Percentiles rank a stretch among this genome's conserved stretches.
Evolutionary conservation across 2,888 invertebrate species (phyloP).

Genomic region (Sphecodes monilicornis): DNA sequence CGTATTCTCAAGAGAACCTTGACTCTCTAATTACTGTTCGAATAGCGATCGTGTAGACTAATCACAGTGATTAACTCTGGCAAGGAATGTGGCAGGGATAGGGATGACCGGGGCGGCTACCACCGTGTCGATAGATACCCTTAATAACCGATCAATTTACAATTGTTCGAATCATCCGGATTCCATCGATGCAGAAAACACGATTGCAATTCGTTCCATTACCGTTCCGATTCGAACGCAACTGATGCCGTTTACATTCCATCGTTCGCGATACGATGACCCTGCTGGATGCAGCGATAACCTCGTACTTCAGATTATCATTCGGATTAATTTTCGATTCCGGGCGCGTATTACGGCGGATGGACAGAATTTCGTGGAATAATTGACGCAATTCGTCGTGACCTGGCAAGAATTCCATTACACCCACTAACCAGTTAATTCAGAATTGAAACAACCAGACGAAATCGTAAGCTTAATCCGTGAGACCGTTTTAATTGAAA

Average conservation of each 20-base stretch:
- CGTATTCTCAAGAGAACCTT: slow-evolving; percentile 32
- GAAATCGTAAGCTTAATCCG: neutral
- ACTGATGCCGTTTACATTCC: slow-evolving; percentile 16
- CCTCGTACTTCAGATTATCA: slow-evolving; percentile 11
- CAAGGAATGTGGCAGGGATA: slow-evolving; percentile 44
- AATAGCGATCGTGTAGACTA: slow-evolving; percentile 56
- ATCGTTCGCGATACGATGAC: slow-evolving; percentile 18
- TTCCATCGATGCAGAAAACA: slow-evolving; percentile 17
- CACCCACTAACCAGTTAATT: slow-evolving; percentile 24
- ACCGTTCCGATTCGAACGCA: slow-evolving; percentile 7
- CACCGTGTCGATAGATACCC: slow-evolving; percentile 21
- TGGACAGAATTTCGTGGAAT: slow-evolving; percentile 17
- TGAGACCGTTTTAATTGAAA: neutral
- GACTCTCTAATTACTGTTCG: slow-evolving; percentile 62
- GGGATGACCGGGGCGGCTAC: neutral
- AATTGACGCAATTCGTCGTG: slow-evolving; percentile 15
- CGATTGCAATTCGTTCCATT: slow-evolving; percentile 28
- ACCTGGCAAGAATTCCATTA: neutral
- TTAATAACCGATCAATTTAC: slow-evolving; percentile 23
- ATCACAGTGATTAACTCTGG: slow-evolving; percentile 57
- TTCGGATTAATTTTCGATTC: slow-evolving; percentile 26
- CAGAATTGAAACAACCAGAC: neutral
- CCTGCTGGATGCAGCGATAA: slow-evolving; percentile 10
- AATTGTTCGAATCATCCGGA: slow-evolving; percentile 18
- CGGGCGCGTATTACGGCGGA: neutral